Conservation (phyloP, 30 jellyfish, hydroid and myxozoan species). For the Pseudorhiza aurosa region DNA sequence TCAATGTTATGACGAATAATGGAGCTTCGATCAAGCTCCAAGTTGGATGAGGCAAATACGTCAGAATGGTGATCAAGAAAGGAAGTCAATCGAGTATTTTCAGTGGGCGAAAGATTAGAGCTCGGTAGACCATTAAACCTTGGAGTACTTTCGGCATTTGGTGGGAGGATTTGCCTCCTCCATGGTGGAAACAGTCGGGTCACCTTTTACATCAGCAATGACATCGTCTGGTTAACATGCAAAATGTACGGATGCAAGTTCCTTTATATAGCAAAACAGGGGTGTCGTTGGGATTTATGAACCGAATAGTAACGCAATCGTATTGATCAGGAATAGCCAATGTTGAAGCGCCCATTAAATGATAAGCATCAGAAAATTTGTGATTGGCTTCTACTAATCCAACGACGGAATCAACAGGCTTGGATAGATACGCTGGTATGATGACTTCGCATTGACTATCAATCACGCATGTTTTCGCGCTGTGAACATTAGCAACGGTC, state of each 20-base stretch:
- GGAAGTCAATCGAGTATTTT: background rate
- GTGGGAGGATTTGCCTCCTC: too few species aligned
- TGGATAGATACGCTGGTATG: conserved; percentile 22
- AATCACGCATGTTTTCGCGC: background rate
- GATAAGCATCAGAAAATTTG: conserved; percentile 30
- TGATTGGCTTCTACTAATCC: conserved; percentile 16
- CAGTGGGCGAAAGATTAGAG: background rate
- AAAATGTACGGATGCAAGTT: background rate
- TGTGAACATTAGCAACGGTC: background rate
- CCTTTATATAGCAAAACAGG: conserved; percentile 30
- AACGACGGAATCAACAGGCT: background rate
- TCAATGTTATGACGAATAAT: conserved; percentile 54
- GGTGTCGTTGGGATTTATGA: too few species aligned
- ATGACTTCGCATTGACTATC: conserved; percentile 13
- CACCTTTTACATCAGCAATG: too few species aligned
- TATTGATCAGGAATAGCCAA: too few species aligned
- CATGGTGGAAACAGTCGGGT: too few species aligned
- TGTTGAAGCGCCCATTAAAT: too few species aligned
- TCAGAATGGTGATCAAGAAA: background rate
- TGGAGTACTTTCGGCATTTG: too few species aligned
- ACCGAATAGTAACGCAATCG: too few species aligned
- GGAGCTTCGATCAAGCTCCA: conserved; percentile 42
- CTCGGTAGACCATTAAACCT: conserved; percentile 8
- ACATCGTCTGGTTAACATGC: too few species aligned
- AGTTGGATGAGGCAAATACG: conserved; percentile 19